Percentiles rank a stretch among this genome's conserved stretches.
phyloP scores from a whole-genome alignment of 2,888 invertebrate genomes.

The Rugalucina vietnamica region DNA sequence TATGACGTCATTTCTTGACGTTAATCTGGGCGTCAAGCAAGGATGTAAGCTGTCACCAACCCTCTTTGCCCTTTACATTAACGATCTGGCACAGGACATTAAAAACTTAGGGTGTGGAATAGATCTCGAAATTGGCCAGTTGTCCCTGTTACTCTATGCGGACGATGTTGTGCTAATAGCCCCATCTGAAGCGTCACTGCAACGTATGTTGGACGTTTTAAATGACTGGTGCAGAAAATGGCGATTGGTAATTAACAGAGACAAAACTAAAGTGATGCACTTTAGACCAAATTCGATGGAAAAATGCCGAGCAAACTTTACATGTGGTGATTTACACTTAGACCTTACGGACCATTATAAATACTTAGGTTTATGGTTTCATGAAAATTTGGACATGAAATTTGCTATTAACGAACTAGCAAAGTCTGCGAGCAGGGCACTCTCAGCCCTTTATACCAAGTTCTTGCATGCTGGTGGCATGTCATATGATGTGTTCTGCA shows the following conservation, averaged over 20 bases:
- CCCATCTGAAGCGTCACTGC: not conserved
- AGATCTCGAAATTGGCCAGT: not conserved
- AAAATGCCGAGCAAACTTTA: not conserved
- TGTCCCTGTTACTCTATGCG: not conserved
- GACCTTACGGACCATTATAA: constrained; percentile 16
- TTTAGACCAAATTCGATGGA: not conserved
- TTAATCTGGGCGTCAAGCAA: not conserved
- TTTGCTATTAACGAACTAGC: constrained; percentile 25
- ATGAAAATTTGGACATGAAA: constrained; percentile 13
- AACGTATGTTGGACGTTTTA: constrained; percentile 20
- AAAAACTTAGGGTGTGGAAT: not conserved
- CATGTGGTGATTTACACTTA: not conserved
- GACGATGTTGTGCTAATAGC: constrained; percentile 12
- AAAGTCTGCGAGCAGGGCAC: constrained; percentile 36
- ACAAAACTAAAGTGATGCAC: constrained; percentile 19
- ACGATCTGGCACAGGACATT: not conserved
- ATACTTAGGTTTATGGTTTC: constrained; percentile 45
- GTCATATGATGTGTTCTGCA: constrained; percentile 16
- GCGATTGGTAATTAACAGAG: constrained; percentile 27
- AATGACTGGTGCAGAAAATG: constrained; percentile 22
- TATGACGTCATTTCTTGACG: not conserved
- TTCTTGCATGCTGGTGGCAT: constrained; percentile 21
- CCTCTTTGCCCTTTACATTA: not conserved
- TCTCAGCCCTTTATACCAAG: constrained; percentile 23
- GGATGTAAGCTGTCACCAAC: not conserved